These are phyloP conservation scores for Gallinago stenura DNA, from an alignment of 2,797 vertebrate species.

Conservation along the genomic window DNA sequence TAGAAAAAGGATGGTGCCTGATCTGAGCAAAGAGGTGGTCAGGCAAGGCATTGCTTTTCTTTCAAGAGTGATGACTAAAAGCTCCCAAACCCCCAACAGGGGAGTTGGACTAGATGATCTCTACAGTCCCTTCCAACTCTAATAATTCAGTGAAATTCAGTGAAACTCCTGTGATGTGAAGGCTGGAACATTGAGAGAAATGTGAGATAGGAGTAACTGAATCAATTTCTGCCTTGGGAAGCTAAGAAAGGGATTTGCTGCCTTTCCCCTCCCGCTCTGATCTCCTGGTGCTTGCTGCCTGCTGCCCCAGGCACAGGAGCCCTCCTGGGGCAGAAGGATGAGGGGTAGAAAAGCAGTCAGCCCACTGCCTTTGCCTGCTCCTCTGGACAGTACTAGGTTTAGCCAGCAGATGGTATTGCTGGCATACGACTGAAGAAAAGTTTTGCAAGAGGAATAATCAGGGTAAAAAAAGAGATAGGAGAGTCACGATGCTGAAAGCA, in stretches of 20 bases:
- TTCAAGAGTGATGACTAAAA: not conserved
- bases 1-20: not conserved
- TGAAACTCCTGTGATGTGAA: not conserved
- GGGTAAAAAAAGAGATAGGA: not conserved
- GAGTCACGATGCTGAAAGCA: not conserved
- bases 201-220: not conserved
- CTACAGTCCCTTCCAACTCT: no score
- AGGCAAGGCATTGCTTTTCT: not conserved
- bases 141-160: no score
- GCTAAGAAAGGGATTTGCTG: not conserved
- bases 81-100: no score
- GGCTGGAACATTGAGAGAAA: no score
- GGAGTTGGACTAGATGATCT: no score
- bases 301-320: not conserved
- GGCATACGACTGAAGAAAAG: not conserved
- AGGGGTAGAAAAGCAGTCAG: rapidly evolving
- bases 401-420: constrained; percentile 72
- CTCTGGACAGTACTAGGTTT: rapidly evolving
- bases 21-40: not conserved
- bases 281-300: not conserved
- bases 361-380: rapidly evolving
- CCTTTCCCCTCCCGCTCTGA: no score
- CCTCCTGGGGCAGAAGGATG: rapidly evolving
- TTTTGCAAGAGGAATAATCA: not conserved
- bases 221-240: rapidly evolving